Percentiles rank a stretch among this genome's conserved stretches.
Conservation (phyloP, 2,888 invertebrate genomes). For the Perizoma affinitatum region DNA sequence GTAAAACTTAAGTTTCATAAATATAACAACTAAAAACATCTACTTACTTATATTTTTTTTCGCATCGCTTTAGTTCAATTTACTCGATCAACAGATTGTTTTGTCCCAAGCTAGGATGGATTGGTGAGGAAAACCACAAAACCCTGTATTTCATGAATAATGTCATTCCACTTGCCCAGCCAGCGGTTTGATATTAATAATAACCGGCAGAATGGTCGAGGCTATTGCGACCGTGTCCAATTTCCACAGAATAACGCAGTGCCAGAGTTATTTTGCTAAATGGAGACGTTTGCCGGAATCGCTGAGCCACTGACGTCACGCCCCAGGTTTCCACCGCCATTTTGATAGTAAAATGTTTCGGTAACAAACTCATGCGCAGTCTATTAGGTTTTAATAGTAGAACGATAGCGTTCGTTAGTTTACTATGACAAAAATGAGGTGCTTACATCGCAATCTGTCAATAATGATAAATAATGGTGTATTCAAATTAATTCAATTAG, state of each 20-base stretch:
- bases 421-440: neutral
- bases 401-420: neutral
- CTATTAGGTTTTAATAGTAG: neutral
- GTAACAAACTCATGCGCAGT: constrained; percentile 33
- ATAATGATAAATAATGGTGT: too few species aligned
- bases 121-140: constrained; percentile 17
- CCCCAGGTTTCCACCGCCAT: constrained; percentile 63
- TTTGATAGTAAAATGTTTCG: constrained; percentile 60
- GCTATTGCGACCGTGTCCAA: constrained; percentile 46
- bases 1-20: too few species aligned
- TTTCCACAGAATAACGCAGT: constrained; percentile 42
- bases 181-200: constrained; percentile 15
- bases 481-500: too few species aligned
- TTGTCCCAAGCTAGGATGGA: neutral
- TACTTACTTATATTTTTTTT: neutral
- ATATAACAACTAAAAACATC: too few species aligned
- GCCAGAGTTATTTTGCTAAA: constrained; percentile 40
- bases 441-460: too few species aligned
- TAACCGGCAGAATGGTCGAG: constrained; percentile 18
- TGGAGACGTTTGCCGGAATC: constrained; percentile 43
- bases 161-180: constrained; percentile 14
- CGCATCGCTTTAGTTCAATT: neutral
- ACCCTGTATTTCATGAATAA: constrained; percentile 3
- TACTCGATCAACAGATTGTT: neutral
- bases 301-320: constrained; percentile 53